These are phyloP conservation scores for Trachymyrmex cornetzi DNA, from an alignment of 1,140 invertebrate species.

Conservation along the genomic window DNA sequence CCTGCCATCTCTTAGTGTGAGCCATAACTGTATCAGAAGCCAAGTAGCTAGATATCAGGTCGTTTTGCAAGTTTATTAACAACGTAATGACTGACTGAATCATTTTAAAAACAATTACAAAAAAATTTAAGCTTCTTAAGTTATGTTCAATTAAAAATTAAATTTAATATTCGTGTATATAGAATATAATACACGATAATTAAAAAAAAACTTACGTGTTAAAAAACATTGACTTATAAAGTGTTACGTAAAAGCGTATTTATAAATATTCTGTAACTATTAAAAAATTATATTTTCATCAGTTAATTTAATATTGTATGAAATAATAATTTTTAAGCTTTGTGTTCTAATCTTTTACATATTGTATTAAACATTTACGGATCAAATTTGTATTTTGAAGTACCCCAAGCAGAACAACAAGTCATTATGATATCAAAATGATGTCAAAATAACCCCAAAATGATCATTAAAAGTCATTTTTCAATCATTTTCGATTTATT, in stretches of 20 bases:
- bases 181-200: slow-evolving; percentile 6
- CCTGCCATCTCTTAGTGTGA: slow-evolving; percentile 50
- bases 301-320: neutral
- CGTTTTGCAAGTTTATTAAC: slow-evolving; percentile 12
- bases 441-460: no score
- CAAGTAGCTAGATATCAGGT: slow-evolving; percentile 23
- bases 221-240: neutral
- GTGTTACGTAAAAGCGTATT: neutral
- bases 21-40: slow-evolving; percentile 42
- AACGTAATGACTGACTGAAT: neutral
- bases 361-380: neutral
- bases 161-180: neutral
- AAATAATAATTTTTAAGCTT: neutral
- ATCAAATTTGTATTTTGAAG: neutral
- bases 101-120: neutral
- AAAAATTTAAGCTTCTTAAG: neutral
- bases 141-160: neutral
- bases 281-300: neutral
- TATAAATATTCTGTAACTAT: neutral
- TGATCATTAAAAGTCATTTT: no score
- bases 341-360: neutral
- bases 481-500: no score
- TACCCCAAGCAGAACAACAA: neutral
- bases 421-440: no score
- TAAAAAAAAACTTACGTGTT: neutral